These are phyloP conservation scores for Ailuropoda melanoleuca DNA, from an alignment of 2,113 vertebrate genomes.

Conservation along the genomic window DNA sequence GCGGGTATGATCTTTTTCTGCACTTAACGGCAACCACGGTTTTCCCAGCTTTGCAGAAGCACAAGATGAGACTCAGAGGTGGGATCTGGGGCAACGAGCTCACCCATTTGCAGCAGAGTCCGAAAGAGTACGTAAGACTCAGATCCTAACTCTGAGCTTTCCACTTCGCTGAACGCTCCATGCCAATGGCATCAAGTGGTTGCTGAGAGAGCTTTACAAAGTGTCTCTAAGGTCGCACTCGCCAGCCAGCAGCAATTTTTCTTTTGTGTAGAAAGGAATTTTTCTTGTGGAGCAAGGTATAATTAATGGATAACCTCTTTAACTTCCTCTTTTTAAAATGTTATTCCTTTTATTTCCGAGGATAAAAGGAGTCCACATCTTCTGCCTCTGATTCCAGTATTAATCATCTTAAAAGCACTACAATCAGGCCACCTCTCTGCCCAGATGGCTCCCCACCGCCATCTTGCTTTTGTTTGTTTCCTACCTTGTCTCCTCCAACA, in stretches of 20 bases:
- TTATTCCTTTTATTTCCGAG: neutral
- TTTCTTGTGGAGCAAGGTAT: neutral
- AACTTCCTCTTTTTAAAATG: neutral
- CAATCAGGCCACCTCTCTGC: neutral
- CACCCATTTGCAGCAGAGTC: neutral
- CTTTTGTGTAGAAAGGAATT: neutral
- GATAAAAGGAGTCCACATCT: neutral
- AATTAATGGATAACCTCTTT: neutral
- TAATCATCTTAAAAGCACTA: neutral
- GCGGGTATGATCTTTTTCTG: neutral
- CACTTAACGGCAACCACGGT: neutral
- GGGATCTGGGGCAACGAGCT: neutral
- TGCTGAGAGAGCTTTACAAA: neutral
- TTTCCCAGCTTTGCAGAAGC: neutral
- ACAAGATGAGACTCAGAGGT: neutral
- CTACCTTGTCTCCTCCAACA: neutral
- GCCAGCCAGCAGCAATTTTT: neutral
- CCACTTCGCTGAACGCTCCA: neutral
- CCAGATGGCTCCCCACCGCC: neutral
- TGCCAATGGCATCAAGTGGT: neutral
- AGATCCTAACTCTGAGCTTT: neutral
- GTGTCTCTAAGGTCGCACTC: neutral
- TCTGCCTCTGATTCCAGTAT: neutral
- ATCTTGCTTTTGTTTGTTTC: neutral
- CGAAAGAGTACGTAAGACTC: neutral